A percentile compares a stretch with the other conserved stretches of the same genome.
Conservation (phyloP, 2,888 invertebrate genomes). For the Tillus elongatus region DNA sequence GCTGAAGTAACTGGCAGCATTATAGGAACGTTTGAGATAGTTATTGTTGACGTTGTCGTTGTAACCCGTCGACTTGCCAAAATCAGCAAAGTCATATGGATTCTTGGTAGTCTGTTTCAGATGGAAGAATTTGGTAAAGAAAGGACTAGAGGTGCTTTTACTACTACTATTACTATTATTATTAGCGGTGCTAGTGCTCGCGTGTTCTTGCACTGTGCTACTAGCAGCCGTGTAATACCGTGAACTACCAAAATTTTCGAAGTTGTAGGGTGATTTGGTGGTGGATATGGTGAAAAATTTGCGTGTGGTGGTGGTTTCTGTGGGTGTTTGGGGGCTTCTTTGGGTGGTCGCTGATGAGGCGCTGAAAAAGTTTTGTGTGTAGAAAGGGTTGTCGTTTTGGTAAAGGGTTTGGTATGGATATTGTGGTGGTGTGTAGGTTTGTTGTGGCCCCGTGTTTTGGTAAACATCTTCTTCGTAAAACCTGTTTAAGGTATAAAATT, state of each 20-base stretch:
- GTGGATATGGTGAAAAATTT: constrained; percentile 30
- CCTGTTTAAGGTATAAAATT: no score
- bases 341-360: neutral
- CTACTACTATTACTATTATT: no score
- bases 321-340: constrained; percentile 3
- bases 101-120: constrained; percentile 48
- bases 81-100: constrained; percentile 44
- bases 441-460: no score
- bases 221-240: constrained; percentile 12
- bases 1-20: constrained; percentile 42
- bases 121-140: constrained; percentile 42
- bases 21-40: constrained; percentile 43
- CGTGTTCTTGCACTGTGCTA: constrained; percentile 6
- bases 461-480: no score
- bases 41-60: constrained; percentile 37
- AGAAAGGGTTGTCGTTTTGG: neutral
- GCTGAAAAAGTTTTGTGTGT: neutral
- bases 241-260: constrained; percentile 26
- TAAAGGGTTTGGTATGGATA: no score
- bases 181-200: constrained; percentile 8
- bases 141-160: constrained; percentile 50
- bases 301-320: constrained; percentile 21
- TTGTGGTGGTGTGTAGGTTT: no score
- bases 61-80: constrained; percentile 33
- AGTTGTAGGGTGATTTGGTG: constrained; percentile 35